Evolutionary conservation across 2,888 invertebrate species (phyloP).

Genomic region (Pseudococcus longispinus): DNA sequence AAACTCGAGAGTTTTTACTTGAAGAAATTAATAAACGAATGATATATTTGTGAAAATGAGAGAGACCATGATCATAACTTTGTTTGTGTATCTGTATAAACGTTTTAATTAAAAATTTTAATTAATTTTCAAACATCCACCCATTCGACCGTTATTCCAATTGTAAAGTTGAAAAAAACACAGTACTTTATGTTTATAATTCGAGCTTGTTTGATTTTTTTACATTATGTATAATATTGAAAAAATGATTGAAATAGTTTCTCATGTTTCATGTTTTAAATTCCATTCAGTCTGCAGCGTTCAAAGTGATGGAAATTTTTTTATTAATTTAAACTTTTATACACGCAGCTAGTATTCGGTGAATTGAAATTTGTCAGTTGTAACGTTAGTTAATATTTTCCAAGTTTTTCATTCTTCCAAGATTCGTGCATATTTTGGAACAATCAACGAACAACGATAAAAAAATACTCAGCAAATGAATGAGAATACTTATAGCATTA

Average conservation of each 20-base stretch:
- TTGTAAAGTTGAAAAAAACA: too few relatives aligned
- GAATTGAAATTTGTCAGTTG: not conserved
- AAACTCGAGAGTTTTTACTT: not conserved
- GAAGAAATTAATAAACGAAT: conserved; percentile 1
- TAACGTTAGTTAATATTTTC: not conserved
- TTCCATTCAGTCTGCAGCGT: not conserved
- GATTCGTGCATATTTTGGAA: not conserved
- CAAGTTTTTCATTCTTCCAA: not conserved
- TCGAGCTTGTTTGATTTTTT: not conserved
- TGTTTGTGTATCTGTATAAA: not conserved
- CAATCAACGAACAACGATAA: not conserved
- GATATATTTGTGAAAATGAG: not conserved
- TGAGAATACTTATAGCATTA: not conserved
- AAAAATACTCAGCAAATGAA: not conserved
- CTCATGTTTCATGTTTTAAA: not conserved
- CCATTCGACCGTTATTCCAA: not conserved
- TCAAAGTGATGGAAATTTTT: conserved; percentile 4
- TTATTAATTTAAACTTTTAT: not conserved
- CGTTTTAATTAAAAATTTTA: conserved; percentile 40
- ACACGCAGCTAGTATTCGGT: too few relatives aligned
- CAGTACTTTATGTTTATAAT: not conserved
- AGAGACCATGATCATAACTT: not conserved
- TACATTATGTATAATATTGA: not conserved
- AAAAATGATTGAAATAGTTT: conserved; percentile 3
- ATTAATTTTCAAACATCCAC: conserved; percentile 37